Evolutionary conservation across 2,113 vertebrate genomes (phyloP), one percentile per base, ranked within the genome.

Genomic region (Etia nguti): DNA sequence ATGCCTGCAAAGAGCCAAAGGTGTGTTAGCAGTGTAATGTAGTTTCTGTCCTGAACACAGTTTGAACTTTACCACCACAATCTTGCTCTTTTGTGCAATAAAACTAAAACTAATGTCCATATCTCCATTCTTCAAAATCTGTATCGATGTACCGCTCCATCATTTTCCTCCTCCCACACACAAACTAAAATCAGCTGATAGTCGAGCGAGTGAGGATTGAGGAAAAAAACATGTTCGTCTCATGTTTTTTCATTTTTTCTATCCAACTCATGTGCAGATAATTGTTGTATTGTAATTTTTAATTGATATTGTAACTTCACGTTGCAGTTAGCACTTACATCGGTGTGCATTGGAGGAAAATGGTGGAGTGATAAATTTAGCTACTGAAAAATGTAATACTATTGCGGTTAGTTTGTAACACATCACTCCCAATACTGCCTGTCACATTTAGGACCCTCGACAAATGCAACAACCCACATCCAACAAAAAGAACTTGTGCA

Each of bases 321-420:
- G 50, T 52, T 52, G 20, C 50, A 52, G 50, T 52, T n/a, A 2
- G 50, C 20, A n/a, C 50, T n/a, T 52, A 10, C 1, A 52, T 52
- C 0, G 20, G 3, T n/a, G 50, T 52, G 50, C 2, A 0, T 52
- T 52, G 50, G 50, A 52, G 50, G 50, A 52, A 52, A 52, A 52
- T 52, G 50, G 50, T 52, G 20, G 20, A 1, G 50, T 52, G 50
- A 52, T 52, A 52, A 52, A 52, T 52, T 5, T 52, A 52, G 18
- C 8, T 52, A 5, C 50, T 52, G 50, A 52, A n/a, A 52, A 52
- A 52, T 52, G 20, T 1, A 52, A 52, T n/a, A 52, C 3, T 3
- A 52, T 52, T 52, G 50, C 3, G 0, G 20, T 52, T 52, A 52
- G 50, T n/a, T n/a, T 52, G 50, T 52, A 52, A 52, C 50, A 52